These are phyloP conservation scores for Peromyscus nudipes DNA, from an alignment of 2,797 vertebrate genomes.

Conservation along the genomic window DNA sequence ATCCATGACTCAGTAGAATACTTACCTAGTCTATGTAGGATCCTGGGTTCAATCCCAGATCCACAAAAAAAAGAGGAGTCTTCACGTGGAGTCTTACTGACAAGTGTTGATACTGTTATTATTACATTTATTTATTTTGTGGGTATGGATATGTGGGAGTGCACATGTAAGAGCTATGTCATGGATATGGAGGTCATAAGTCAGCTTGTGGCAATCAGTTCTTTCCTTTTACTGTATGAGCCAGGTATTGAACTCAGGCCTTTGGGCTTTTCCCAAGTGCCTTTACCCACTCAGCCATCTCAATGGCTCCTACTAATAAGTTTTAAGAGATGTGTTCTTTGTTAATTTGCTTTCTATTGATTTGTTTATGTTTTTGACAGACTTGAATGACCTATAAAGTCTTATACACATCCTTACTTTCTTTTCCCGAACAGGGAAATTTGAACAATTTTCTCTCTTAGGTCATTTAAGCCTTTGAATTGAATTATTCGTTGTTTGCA, in stretches of 20 bases:
- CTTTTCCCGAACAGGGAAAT: not conserved
- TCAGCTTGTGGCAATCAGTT: not conserved
- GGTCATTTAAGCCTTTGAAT: slow-evolving; percentile 47
- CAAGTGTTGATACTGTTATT: not conserved
- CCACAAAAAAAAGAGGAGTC: not conserved
- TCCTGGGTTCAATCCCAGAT: not conserved
- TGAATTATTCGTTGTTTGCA: slow-evolving; percentile 53
- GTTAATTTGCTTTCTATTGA: not conserved
- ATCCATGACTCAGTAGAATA: not conserved
- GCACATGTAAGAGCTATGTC: not conserved
- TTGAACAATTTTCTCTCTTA: slow-evolving; percentile 50
- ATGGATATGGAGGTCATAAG: not conserved
- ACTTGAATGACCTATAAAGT: slow-evolving; percentile 35
- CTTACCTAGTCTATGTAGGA: not conserved
- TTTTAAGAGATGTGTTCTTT: not conserved
- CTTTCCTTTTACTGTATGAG: not conserved
- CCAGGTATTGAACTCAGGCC: not conserved
- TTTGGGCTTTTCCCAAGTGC: not conserved
- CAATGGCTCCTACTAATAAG: not conserved
- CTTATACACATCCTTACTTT: slow-evolving; percentile 13
- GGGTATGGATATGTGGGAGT: not conserved
- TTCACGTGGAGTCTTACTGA: not conserved
- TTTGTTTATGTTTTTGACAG: slow-evolving; percentile 55
- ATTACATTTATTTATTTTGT: not conserved
- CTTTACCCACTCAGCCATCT: not conserved